Conservation (phyloP, 2,888 invertebrate species). For the Eristalis tenax region DNA sequence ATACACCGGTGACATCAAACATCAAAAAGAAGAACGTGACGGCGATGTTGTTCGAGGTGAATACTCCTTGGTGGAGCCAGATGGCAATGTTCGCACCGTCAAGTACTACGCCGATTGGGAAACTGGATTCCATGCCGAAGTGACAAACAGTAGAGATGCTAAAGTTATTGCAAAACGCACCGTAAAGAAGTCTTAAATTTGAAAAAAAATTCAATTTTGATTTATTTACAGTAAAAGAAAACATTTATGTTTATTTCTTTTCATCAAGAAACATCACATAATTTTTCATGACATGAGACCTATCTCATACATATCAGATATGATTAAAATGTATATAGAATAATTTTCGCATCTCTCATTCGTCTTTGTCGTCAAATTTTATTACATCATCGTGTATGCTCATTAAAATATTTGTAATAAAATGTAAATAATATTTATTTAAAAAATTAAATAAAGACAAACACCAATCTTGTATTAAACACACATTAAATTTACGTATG, state of each 20-base stretch:
- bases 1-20: conserved; percentile 88
- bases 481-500: conserved; percentile 12
- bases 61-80: conserved; percentile 87
- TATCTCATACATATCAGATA: conserved; percentile 22
- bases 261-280: neutral
- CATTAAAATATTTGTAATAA: conserved; percentile 68
- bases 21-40: conserved; percentile 87
- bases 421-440: conserved; percentile 72
- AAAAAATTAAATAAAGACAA: conserved; percentile 32
- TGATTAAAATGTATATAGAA: conserved; percentile 38
- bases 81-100: conserved; percentile 88
- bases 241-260: conserved; percentile 27
- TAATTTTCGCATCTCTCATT: conserved; percentile 59
- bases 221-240: conserved; percentile 23
- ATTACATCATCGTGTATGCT: conserved; percentile 54
- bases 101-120: conserved; percentile 90
- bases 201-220: conserved; percentile 60
- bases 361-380: conserved; percentile 57
- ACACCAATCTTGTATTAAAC: conserved; percentile 47
- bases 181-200: conserved; percentile 75
- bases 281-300: neutral
- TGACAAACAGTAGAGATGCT: conserved; percentile 85
- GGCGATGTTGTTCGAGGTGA: conserved; percentile 89
- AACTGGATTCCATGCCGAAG: conserved; percentile 89
- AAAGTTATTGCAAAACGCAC: conserved; percentile 79